A percentile compares a stretch with the other conserved stretches of the same genome.
Evolutionary conservation across 2,888 invertebrate species (phyloP).

Genomic region (Vanessa cardui): DNA sequence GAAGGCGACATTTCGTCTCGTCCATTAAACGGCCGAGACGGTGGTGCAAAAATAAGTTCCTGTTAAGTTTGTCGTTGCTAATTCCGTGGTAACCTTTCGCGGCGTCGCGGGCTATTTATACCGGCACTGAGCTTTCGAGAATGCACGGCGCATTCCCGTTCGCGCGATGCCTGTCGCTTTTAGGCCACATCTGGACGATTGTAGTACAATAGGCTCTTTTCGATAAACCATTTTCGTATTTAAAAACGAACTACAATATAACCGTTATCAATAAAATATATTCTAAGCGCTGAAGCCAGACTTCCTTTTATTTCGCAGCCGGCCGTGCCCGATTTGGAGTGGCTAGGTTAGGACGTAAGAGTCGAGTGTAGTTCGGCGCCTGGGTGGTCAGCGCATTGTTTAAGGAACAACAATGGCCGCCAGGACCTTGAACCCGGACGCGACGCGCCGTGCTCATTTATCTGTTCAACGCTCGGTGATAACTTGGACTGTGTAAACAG

Average conservation of each 20-base stretch:
- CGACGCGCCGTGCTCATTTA: neutral
- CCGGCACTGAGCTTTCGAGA: constrained; percentile 48
- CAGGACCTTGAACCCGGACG: constrained; percentile 23
- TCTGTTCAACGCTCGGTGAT: neutral
- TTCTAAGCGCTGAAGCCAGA: neutral
- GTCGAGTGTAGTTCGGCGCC: neutral
- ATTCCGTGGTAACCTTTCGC: constrained; percentile 76
- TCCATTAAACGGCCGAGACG: constrained; percentile 25
- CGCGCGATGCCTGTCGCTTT: constrained; percentile 34
- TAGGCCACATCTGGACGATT: constrained; percentile 40
- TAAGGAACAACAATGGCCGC: constrained; percentile 16
- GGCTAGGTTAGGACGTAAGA: neutral
- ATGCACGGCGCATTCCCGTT: constrained; percentile 52
- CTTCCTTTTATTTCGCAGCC: constrained; percentile 14
- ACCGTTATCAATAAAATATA: constrained; percentile 1
- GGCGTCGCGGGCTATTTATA: constrained; percentile 67
- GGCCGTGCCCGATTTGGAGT: neutral
- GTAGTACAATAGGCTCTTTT: constrained; percentile 7
- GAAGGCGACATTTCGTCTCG: constrained; percentile 16
- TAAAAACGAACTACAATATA: neutral
- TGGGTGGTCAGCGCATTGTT: constrained; percentile 17
- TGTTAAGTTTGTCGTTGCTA: constrained; percentile 76
- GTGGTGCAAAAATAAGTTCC: constrained; percentile 67
- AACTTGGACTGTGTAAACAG: neutral
- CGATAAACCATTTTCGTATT: no score